These are phyloP conservation scores for Drosophila pseudoobscura DNA, from an alignment of 1,140 invertebrate species.

Conservation along the genomic window DNA sequence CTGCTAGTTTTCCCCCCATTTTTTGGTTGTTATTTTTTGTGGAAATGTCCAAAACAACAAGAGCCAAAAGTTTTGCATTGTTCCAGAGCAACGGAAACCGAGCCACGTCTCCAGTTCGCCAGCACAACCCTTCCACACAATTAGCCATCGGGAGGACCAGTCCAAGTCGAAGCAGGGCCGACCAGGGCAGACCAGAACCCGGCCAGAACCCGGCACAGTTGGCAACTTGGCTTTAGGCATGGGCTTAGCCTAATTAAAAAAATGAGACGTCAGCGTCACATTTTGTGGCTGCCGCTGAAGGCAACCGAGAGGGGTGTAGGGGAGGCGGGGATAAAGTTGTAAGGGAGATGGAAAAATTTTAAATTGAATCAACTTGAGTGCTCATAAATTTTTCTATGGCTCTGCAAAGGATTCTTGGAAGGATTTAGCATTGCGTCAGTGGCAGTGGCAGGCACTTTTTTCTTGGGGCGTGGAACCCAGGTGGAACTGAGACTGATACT, in stretches of 20 bases:
- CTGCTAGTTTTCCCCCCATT: conserved; percentile 40
- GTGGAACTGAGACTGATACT: conserved; percentile 8
- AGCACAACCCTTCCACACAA: conserved; percentile 19
- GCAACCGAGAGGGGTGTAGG: background rate
- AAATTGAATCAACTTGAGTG: conserved; percentile 78
- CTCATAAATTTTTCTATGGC: conserved; percentile 72
- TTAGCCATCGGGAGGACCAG: conserved; percentile 21
- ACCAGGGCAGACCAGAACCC: conserved; percentile 35
- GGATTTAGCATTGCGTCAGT: conserved; percentile 60
- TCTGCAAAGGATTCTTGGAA: conserved; percentile 26
- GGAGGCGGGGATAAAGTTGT: conserved; percentile 9
- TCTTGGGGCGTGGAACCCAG: background rate
- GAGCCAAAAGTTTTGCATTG: conserved; percentile 47
- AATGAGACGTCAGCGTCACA: conserved; percentile 65
- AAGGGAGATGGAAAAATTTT: conserved; percentile 39
- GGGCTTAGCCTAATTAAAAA: conserved; percentile 81
- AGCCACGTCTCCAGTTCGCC: conserved; percentile 1
- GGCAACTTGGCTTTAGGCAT: conserved; percentile 66
- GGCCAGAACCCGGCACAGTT: conserved; percentile 47
- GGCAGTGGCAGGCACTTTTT: conserved; percentile 30
- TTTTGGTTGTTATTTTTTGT: conserved; percentile 37
- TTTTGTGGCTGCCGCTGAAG: conserved; percentile 43
- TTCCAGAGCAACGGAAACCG: conserved; percentile 26
- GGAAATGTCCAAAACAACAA: conserved; percentile 45
- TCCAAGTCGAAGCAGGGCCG: conserved; percentile 10